These are phyloP conservation scores for Aselliscus stoliczkanus DNA, from an alignment of 2,797 vertebrate genomes.

Conservation along the genomic window DNA sequence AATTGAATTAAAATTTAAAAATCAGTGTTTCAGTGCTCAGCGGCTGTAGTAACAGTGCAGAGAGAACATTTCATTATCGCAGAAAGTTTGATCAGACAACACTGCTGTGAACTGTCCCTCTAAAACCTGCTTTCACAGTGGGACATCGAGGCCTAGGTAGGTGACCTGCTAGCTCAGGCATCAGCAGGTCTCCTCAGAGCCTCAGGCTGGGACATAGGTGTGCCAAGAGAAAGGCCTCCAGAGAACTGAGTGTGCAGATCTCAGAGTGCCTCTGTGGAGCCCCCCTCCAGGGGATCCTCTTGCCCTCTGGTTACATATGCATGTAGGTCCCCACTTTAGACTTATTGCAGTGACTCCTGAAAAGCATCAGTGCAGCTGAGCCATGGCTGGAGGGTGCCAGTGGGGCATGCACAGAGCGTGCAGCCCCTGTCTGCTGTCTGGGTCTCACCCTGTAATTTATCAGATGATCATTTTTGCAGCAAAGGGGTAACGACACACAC, in stretches of 20 bases:
- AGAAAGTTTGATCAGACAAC: neutral
- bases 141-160: neutral
- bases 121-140: neutral
- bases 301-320: neutral
- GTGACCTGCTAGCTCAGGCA: neutral
- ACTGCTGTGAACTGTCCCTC: neutral
- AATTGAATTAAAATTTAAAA: neutral
- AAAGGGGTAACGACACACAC: slow-evolving; percentile 62
- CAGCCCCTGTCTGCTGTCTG: neutral
- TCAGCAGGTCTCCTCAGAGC: neutral
- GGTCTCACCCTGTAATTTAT: slow-evolving; percentile 66
- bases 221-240: neutral
- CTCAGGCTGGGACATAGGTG: neutral
- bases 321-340: too few relatives aligned
- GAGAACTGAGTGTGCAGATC: neutral
- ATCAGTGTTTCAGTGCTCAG: neutral
- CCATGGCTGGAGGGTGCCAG: rapidly evolving
- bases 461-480: slow-evolving; percentile 58
- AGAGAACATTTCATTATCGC: neutral
- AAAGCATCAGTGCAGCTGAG: neutral
- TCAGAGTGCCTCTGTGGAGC: neutral
- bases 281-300: neutral
- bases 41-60: rapidly evolving
- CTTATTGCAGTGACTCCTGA: neutral
- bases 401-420: rapidly evolving